Conservation (phyloP, 1,140 invertebrate genomes). For the Probaryconus sp. region DNA sequence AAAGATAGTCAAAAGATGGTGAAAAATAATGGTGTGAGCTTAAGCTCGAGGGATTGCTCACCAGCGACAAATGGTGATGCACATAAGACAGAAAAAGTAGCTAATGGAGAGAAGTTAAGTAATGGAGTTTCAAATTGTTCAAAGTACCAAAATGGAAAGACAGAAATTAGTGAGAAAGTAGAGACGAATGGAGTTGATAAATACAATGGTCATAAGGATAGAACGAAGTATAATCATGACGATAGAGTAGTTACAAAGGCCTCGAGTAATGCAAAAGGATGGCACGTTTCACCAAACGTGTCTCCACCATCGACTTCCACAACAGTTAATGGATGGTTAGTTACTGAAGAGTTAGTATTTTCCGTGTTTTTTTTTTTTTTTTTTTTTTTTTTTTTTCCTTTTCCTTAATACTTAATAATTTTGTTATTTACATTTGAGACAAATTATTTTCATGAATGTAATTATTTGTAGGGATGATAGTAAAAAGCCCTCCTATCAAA, state of each 20-base stretch:
- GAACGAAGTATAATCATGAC: slow-evolving; percentile 63
- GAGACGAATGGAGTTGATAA: slow-evolving; percentile 63
- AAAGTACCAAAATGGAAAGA: slow-evolving; percentile 69
- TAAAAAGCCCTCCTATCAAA: slow-evolving; percentile 64
- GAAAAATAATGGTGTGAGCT: slow-evolving; percentile 36
- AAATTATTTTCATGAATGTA: no score
- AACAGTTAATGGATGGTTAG: slow-evolving; percentile 72
- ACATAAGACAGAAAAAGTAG: slow-evolving; percentile 52
- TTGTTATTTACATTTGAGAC: no score
- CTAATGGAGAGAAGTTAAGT: slow-evolving; percentile 46
- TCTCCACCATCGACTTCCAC: slow-evolving; percentile 61
- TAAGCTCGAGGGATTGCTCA: slow-evolving; percentile 29
- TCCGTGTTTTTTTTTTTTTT: no score
- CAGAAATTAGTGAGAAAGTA: slow-evolving; percentile 57
- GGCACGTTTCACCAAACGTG: slow-evolving; percentile 69
- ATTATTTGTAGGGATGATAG: slow-evolving; percentile 66
- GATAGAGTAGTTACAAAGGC: slow-evolving; percentile 70
- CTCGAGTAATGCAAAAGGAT: slow-evolving; percentile 67
- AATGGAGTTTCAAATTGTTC: slow-evolving; percentile 39
- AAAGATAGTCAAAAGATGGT: slow-evolving; percentile 58
- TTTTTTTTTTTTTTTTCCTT: neutral
- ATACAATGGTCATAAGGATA: slow-evolving; percentile 60
- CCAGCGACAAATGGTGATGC: slow-evolving; percentile 46
- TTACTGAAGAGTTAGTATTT: slow-evolving; percentile 72
- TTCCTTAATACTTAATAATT: no score